Conservation (phyloP, 2,797 vertebrate species). For the Orientallactaga sibirica region DNA sequence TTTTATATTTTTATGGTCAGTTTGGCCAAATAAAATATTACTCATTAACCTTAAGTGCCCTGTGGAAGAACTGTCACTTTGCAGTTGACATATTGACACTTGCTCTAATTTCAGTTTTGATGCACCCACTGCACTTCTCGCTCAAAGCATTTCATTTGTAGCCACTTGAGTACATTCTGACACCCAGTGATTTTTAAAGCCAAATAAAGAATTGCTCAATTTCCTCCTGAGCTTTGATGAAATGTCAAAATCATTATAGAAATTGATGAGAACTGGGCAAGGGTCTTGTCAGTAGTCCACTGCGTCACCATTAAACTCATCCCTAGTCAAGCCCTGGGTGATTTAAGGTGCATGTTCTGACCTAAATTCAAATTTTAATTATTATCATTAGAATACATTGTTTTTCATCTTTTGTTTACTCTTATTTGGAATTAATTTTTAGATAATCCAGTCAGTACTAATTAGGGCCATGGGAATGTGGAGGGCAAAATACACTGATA, state of each 20-base stretch:
- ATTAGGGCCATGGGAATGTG: conserved; percentile 27
- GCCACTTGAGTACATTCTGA: conserved; percentile 67
- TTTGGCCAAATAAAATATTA: conserved; percentile 62
- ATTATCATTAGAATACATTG: conserved; percentile 48
- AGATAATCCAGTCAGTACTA: conserved; percentile 25
- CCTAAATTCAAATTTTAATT: conserved; percentile 46
- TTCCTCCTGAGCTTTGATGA: conserved; percentile 71
- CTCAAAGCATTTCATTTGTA: conserved; percentile 62
- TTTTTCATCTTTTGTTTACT: not conserved
- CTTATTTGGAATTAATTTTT: conserved; percentile 72
- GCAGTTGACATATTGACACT: conserved; percentile 52
- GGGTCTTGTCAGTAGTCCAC: conserved; percentile 39
- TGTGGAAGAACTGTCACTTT: conserved; percentile 47
- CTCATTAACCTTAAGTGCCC: conserved; percentile 64
- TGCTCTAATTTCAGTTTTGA: conserved; percentile 44
- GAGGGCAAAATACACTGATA: not conserved
- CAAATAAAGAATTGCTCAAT: conserved; percentile 78
- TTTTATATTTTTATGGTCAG: conserved; percentile 35
- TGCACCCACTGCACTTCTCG: not conserved
- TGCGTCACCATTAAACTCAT: conserved; percentile 8
- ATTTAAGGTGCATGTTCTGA: conserved; percentile 52
- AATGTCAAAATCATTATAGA: conserved; percentile 72
- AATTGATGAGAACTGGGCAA: conserved; percentile 46
- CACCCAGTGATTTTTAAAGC: conserved; percentile 73
- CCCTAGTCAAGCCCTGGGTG: conserved; percentile 50